A percentile compares a stretch with the other conserved stretches of the same genome.
These are phyloP conservation scores for Papilio polyxenes DNA, from an alignment of 1,140 invertebrate species.

Conservation along the genomic window DNA sequence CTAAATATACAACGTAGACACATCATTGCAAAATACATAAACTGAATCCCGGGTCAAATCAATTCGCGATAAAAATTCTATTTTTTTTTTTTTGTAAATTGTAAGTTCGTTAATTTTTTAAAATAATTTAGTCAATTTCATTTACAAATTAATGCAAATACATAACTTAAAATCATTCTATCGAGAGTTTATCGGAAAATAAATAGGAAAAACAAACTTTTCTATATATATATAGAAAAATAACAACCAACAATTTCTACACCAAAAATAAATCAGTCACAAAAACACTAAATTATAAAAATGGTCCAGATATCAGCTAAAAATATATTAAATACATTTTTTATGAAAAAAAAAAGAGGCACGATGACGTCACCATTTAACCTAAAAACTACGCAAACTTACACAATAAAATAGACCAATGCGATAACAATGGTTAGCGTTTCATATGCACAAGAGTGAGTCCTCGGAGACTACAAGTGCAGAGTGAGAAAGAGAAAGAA, in stretches of 20 bases:
- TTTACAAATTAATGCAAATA: not conserved
- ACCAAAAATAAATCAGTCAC: constrained; percentile 25
- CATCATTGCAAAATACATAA: not conserved
- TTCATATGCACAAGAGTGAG: not conserved
- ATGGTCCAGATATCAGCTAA: constrained; percentile 47
- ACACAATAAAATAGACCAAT: constrained; percentile 17
- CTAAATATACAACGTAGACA: not conserved
- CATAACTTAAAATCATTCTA: not conserved
- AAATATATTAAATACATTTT: constrained; percentile 52
- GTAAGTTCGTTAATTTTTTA: not conserved
- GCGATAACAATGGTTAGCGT: not conserved
- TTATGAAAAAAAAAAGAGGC: constrained; percentile 59
- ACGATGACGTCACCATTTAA: constrained; percentile 37
- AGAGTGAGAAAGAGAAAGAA: not conserved
- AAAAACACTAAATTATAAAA: constrained; percentile 40
- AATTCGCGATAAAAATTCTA: not conserved
- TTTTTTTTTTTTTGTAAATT: not conserved
- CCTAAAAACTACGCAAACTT: constrained; percentile 18
- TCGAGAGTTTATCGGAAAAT: not conserved
- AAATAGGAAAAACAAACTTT: not conserved
- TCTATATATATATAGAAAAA: not conserved
- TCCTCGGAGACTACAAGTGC: not conserved
- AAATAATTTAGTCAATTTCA: not conserved
- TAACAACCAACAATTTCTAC: constrained; percentile 10
- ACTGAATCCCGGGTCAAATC: not conserved